Base-by-base conservation (phyloP, 2,113 vertebrate species). In the Antennarius striatus region DNA sequence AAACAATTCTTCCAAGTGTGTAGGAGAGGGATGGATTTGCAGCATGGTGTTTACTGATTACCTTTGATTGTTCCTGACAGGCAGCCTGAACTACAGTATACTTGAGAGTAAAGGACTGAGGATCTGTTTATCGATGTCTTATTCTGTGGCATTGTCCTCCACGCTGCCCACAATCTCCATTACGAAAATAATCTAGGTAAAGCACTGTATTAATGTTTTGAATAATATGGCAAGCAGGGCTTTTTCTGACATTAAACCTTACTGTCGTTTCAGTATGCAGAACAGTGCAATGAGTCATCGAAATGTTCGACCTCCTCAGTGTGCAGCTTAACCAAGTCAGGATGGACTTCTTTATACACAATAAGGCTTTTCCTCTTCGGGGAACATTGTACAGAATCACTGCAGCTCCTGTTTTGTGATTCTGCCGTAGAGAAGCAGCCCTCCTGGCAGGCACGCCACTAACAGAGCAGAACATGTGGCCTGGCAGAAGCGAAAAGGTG, bases 401-500 rank as follows among this genome's bases (percentile, higher is more conserved):
- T 60, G 53, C 39, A 53, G 73, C 63, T 40, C 39, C 57, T 11
- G 9, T 58, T 57, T 49, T 64, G 60, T 11, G 60, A 68, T 73
- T 63, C 56, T 30, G 68, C 57, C 56, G 57, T 13, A 71, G 62
- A 54, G 57, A 71, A 55, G 14, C 39, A 78, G 57, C 64, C 60
- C 47, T 53, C n/a, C 62, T 60, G 47, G 52, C 56, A 28, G 47
- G 62, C 15, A 55, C 0, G 10, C 45, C 50, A 52, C 70, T 49
- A 79, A 69, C 75, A 60, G 76, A 75, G 74, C 75, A 71, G 67
- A 78, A 74, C 77, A 52, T 32, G 63, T 60, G 71, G 47, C 42
- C 75, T 16, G 62, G 29, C 59, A 15, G 40, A 68, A 52, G 62
- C 4, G 51, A 15, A 68, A 39, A 75, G 72, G 63, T 56, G 11